Evolutionary conservation across 2,797 vertebrate genomes (phyloP), one percentile per base, ranked within the genome.

Genomic region (Selene dorsalis): DNA sequence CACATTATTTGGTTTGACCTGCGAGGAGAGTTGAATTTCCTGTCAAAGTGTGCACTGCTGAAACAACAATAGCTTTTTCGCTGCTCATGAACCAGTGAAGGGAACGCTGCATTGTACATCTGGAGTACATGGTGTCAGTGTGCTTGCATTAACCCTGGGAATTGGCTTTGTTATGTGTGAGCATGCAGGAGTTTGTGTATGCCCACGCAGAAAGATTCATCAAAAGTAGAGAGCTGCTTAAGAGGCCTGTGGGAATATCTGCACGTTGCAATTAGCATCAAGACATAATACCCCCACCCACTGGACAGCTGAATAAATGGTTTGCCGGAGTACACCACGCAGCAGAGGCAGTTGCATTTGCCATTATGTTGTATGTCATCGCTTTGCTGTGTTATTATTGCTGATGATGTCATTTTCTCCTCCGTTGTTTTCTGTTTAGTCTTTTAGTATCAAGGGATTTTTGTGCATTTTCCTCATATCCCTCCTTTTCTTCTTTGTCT

Each of bases 261-360:
- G 89, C 90, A 88, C 83, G 59, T 92, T 88, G 89, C 91, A 94
- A 93, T 94, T 93, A 91, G 92, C 88, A 89, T 94, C 91, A 92
- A 90, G 91, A 90, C 84, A 90, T 91, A 90, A 92, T 92, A 90
- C 91, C 90, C 85, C 91, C 91, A 92, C 89, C 92, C 88, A 90
- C 90, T 92, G 92, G 92, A 93, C 90, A 92, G 85, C 84, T 84
- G 87, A 87, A 93, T 90, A 84, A 90, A 90, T 93, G 88, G 77
- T 86, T 84, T 87, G 45, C 79, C 69, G 52, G 83, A 84, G 77
- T 73, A 62, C 52, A 90, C 82, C 79, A 83, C 77, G 41, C 82
- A 84, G 84, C 80, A 83, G 64, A 85, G 73, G 82, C 81, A 77
- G 66, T 84, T 75, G 74, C 66, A 64, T 87, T 87, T 78, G 73